Conservation (phyloP, 2,113 vertebrate genomes). For the Clarias gariepinus region DNA sequence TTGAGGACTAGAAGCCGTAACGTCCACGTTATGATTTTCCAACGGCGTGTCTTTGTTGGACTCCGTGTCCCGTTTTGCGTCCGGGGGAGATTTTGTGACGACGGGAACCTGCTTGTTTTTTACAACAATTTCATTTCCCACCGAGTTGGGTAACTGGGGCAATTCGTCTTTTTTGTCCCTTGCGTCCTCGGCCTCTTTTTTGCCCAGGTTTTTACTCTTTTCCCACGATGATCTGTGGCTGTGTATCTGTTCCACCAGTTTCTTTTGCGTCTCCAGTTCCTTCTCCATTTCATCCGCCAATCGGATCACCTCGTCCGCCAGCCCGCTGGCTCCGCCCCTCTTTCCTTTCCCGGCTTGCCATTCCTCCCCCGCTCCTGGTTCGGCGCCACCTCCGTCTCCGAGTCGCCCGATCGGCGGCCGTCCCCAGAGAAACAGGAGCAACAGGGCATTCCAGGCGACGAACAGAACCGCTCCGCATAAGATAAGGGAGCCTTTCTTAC, state of each 20-base stretch:
- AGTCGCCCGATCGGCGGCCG: constrained; percentile 74
- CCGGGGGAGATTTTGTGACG: not conserved
- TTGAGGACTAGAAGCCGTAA: constrained; percentile 44
- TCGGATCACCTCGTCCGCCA: constrained; percentile 81
- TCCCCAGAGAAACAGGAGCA: constrained; percentile 91
- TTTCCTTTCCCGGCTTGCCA: constrained; percentile 65
- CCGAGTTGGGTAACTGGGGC: constrained; percentile 38
- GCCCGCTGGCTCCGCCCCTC: constrained; percentile 53
- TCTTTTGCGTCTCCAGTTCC: constrained; percentile 84
- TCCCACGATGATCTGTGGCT: constrained; percentile 73
- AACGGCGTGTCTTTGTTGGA: constrained; percentile 17
- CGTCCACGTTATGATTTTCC: not conserved
- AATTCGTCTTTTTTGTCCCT: constrained; percentile 44
- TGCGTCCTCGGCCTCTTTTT: constrained; percentile 51
- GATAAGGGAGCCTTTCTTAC: constrained; percentile 84
- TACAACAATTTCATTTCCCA: constrained; percentile 24
- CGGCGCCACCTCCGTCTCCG: constrained; percentile 66
- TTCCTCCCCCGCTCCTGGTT: constrained; percentile 73
- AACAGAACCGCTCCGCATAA: constrained; percentile 88
- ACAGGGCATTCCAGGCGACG: constrained; percentile 87
- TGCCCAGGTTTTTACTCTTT: constrained; percentile 64
- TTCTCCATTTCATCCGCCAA: constrained; percentile 79
- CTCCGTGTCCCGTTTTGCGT: constrained; percentile 27
- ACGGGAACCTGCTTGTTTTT: constrained; percentile 35
- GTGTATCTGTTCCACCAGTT: constrained; percentile 83